These are phyloP conservation scores for Mormyrus hasselquistii DNA, from an alignment of 2,797 vertebrate species.

Conservation along the genomic window DNA sequence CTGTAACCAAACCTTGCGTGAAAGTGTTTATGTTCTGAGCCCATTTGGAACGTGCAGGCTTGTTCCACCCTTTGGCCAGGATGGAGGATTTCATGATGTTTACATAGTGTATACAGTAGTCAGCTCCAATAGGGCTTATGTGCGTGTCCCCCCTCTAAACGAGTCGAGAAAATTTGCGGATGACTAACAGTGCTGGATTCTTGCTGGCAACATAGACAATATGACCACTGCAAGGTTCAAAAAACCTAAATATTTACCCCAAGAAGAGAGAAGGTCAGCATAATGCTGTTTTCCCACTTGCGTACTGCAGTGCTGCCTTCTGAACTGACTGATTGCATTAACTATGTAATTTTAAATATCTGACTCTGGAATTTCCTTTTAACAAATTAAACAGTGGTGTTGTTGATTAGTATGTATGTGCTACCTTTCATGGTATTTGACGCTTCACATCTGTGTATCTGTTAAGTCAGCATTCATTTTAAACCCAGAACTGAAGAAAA, in stretches of 20 bases:
- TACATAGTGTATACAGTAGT: constrained; percentile 71
- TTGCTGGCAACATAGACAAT: constrained; percentile 49
- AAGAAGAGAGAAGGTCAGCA: constrained; percentile 26
- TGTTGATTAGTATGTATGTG: neutral
- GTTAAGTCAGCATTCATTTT: neutral
- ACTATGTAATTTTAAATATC: neutral
- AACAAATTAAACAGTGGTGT: constrained; percentile 13
- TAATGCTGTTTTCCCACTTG: constrained; percentile 33
- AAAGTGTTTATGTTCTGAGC: constrained; percentile 66
- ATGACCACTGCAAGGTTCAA: constrained; percentile 55
- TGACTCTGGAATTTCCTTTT: constrained; percentile 14
- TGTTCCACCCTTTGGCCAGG: constrained; percentile 51
- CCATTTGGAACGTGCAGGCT: constrained; percentile 61
- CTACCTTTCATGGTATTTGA: neutral
- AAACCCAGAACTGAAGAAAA: neutral
- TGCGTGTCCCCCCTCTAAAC: constrained; percentile 51
- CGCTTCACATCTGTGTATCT: neutral
- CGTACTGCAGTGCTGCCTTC: neutral
- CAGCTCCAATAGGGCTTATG: constrained; percentile 61
- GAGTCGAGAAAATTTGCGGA: constrained; percentile 62
- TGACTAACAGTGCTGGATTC: constrained; percentile 45
- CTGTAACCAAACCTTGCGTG: constrained; percentile 57
- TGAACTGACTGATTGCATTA: constrained; percentile 19
- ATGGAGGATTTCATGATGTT: constrained; percentile 65
- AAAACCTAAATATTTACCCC: constrained; percentile 63